Conservation (phyloP, 2,888 invertebrate genomes). For the Digitonthophagus gazella region DNA sequence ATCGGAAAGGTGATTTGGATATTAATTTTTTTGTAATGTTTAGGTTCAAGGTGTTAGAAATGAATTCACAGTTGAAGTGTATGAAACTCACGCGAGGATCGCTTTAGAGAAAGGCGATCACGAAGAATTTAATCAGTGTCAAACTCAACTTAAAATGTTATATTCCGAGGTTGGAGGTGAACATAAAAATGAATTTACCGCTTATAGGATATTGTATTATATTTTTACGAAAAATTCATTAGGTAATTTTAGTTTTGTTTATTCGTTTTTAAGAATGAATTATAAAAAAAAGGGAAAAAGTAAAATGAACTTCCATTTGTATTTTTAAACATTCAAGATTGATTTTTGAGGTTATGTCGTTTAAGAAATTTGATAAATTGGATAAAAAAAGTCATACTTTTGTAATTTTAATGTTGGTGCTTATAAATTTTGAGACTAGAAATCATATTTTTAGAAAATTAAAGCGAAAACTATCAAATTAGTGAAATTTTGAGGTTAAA, state of each 20-base stretch:
- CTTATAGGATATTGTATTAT: slow-evolving; percentile 95
- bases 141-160: slow-evolving; percentile 94
- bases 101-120: slow-evolving; percentile 98
- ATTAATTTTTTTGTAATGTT: slow-evolving; percentile 32
- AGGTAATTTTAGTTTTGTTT: slow-evolving; percentile 57
- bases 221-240: slow-evolving; percentile 97
- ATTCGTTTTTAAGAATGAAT: no score
- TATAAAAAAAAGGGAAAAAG: no score
- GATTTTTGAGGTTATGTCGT: no score
- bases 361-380: no score
- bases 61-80: slow-evolving; percentile 94
- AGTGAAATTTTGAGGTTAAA: no score
- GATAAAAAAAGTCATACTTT: no score
- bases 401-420: no score
- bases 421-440: no score
- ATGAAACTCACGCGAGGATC: slow-evolving; percentile 97
- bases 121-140: slow-evolving; percentile 99
- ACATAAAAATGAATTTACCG: slow-evolving; percentile 89
- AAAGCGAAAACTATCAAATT: no score
- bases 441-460: no score
- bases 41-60: slow-evolving; percentile 95
- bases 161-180: slow-evolving; percentile 76
- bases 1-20: neutral
- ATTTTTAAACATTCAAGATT: no score
- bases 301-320: no score